Conservation (phyloP, 1,140 invertebrate genomes). For the Hormaphis cornu region DNA sequence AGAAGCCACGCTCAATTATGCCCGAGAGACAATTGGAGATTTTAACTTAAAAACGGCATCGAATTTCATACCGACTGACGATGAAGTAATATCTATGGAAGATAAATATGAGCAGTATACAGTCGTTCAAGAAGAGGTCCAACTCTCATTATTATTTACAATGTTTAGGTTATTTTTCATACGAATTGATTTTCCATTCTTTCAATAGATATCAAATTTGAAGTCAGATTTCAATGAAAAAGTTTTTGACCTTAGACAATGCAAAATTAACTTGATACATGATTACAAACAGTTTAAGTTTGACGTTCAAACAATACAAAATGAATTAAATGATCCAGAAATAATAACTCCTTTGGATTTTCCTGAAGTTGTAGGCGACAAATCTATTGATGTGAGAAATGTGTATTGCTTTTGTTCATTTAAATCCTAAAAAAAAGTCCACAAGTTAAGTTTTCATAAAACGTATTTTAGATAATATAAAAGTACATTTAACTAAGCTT, state of each 20-base stretch:
- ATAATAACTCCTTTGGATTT: background rate
- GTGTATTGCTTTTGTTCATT: background rate
- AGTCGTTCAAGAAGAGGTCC: background rate
- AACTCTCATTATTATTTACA: background rate
- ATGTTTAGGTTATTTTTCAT: too few relatives aligned
- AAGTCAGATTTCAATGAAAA: background rate
- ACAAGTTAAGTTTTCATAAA: background rate
- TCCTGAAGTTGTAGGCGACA: background rate
- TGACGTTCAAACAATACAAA: background rate
- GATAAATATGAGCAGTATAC: conserved; percentile 5
- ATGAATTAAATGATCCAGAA: conserved; percentile 1
- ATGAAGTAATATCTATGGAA: background rate
- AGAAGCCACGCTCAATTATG: background rate
- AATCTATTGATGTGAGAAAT: conserved; percentile 2
- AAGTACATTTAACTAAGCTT: too few relatives aligned
- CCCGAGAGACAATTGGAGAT: background rate
- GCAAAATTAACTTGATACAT: background rate
- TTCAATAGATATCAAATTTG: background rate
- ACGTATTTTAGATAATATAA: background rate
- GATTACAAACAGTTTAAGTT: background rate
- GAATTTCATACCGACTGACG: background rate
- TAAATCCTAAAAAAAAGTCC: background rate
- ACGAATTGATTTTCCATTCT: too few relatives aligned
- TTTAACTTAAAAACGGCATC: background rate
- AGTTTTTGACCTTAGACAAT: background rate